Evolutionary conservation across 2,113 vertebrate genomes (phyloP).

Genomic region (Tor tambroides): DNA sequence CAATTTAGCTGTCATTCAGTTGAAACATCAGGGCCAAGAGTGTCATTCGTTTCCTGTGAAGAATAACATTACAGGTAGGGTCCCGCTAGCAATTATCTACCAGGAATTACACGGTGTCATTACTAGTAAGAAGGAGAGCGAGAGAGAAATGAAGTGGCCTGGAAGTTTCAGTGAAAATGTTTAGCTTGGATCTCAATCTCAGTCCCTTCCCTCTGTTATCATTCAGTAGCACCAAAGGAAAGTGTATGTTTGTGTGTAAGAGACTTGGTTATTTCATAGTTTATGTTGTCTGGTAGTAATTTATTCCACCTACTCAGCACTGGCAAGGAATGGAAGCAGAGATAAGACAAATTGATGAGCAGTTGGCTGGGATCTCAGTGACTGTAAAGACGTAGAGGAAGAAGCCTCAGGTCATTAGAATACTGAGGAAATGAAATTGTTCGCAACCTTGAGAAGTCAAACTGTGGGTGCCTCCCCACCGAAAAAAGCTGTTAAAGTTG

Average conservation of each 20-base stretch:
- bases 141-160: neutral
- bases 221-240: neutral
- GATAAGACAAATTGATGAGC: slow-evolving; percentile 54
- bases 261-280: slow-evolving; percentile 19
- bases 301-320: slow-evolving; percentile 47
- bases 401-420: slow-evolving; percentile 39
- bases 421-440: slow-evolving; percentile 36
- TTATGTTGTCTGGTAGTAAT: slow-evolving; percentile 43
- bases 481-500: neutral
- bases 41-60: slow-evolving; percentile 43
- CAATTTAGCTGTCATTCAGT: slow-evolving; percentile 59
- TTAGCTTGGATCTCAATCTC: neutral
- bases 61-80: slow-evolving; percentile 43
- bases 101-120: slow-evolving; percentile 55
- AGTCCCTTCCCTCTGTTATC: slow-evolving; percentile 1
- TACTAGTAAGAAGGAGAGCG: slow-evolving; percentile 25
- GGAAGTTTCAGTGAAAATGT: slow-evolving; percentile 4
- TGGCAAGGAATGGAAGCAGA: slow-evolving; percentile 44
- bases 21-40: slow-evolving; percentile 41
- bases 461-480: slow-evolving; percentile 22
- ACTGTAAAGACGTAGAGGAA: slow-evolving; percentile 45
- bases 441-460: slow-evolving; percentile 14
- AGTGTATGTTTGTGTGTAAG: neutral
- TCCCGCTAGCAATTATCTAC: slow-evolving; percentile 54
- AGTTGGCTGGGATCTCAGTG: slow-evolving; percentile 30